phyloP scores from a whole-genome alignment of 2,113 vertebrate genomes.

The Corythaeola cristata region DNA sequence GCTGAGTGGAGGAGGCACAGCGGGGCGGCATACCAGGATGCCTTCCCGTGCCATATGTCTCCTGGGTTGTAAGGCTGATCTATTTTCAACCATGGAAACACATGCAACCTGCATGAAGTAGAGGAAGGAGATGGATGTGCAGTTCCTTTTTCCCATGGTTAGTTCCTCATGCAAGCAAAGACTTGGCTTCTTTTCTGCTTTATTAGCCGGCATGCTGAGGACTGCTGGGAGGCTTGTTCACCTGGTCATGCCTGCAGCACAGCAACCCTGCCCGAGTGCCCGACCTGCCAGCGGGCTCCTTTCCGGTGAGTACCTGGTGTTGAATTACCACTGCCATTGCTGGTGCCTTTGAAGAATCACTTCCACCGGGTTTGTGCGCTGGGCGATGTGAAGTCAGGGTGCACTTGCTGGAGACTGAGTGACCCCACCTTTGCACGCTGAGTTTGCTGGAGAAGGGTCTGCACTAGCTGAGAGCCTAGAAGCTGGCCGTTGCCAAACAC shows the following conservation, averaged over 20 bases:
- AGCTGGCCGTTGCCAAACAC: not conserved
- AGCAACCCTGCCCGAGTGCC: accelerated
- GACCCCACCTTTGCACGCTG: not conserved
- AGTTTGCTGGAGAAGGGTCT: not conserved
- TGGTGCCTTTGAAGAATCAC: not conserved
- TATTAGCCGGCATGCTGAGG: accelerated
- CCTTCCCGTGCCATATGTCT: accelerated
- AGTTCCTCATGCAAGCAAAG: not conserved
- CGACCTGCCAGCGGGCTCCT: not conserved
- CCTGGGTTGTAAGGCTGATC: not conserved
- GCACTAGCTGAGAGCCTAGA: not conserved
- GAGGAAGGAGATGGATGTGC: not conserved
- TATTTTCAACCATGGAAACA: not conserved
- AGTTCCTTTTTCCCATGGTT: not conserved
- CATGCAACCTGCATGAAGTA: not conserved
- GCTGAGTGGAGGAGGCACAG: not conserved
- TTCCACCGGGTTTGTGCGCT: not conserved
- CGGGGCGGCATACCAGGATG: accelerated
- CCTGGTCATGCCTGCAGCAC: not conserved
- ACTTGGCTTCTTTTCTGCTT: not conserved
- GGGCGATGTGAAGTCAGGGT: accelerated
- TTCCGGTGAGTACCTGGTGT: not conserved
- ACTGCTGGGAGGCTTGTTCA: not conserved
- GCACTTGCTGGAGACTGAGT: not conserved
- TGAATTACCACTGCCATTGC: not conserved